These are phyloP conservation scores for Columba janthina DNA, from an alignment of 2,113 vertebrate species.

Conservation along the genomic window DNA sequence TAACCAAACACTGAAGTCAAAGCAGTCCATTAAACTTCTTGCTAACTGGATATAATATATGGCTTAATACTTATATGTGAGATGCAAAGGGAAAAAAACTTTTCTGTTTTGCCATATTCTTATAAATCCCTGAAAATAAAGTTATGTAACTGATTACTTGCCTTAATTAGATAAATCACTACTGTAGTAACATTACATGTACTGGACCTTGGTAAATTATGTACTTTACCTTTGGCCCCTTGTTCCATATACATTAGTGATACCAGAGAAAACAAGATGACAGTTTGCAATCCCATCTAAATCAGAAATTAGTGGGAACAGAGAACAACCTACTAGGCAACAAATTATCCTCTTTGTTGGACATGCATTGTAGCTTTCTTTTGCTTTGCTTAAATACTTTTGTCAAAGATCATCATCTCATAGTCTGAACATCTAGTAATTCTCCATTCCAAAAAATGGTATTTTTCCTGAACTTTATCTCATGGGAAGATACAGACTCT, in stretches of 20 bases:
- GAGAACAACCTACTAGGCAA: rapidly evolving
- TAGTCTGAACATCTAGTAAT: not conserved
- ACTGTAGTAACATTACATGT: not conserved
- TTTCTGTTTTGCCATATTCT: not conserved
- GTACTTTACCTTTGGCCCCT: not conserved
- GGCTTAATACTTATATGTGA: not conserved
- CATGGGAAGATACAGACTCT: not conserved
- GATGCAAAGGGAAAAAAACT: not conserved
- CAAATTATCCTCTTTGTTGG: not conserved
- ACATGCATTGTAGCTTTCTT: not conserved
- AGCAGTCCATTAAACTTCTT: not conserved
- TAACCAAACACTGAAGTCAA: not conserved
- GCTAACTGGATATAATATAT: not conserved
- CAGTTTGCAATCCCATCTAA: not conserved
- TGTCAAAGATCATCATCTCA: not conserved
- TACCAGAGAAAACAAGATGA: not conserved
- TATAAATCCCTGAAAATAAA: not conserved
- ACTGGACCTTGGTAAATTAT: not conserved
- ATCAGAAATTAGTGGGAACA: not conserved
- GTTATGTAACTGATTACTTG: not conserved
- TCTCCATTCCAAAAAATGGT: no score
- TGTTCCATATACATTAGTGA: not conserved
- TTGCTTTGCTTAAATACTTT: not conserved
- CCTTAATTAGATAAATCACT: not conserved
- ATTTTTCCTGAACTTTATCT: not conserved